phyloP scores from a whole-genome alignment of 1,140 invertebrate genomes.

The Drosophila littoralis region DNA sequence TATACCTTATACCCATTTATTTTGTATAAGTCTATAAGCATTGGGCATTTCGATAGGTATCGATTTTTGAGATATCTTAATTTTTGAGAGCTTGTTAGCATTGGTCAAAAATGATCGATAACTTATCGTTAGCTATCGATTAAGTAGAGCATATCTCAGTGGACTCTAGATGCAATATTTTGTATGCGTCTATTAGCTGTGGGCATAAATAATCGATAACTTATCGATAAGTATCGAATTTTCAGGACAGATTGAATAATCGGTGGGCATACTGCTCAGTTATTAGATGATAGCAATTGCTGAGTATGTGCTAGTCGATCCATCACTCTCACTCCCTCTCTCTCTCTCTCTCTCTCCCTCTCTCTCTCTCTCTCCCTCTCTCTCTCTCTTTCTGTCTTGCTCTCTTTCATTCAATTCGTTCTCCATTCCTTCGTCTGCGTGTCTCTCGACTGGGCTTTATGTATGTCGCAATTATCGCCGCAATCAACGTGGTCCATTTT shows the following conservation, averaged over 20 bases:
- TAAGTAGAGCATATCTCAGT: no score
- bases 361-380: background rate
- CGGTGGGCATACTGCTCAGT: no score
- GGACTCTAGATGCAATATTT: no score
- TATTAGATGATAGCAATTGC: no score
- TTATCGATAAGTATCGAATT: background rate
- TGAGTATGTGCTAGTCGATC: no score
- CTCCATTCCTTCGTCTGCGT: constrained; percentile 36
- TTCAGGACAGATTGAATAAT: background rate
- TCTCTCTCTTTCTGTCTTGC: constrained; percentile 5
- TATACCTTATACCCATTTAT: background rate
- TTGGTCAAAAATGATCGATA: no score
- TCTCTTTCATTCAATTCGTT: constrained; percentile 1
- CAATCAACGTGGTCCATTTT: constrained; percentile 79
- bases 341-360: background rate
- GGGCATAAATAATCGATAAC: background rate
- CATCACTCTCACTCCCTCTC: no score
- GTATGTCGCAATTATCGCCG: constrained; percentile 75
- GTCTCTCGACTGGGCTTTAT: constrained; percentile 28
- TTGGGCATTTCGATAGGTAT: background rate
- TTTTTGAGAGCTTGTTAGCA: no score
- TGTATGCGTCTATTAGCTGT: no score
- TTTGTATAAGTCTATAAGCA: no score
- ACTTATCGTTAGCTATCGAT: no score
- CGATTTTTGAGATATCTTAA: no score